Base-by-base conservation (phyloP, 2,113 vertebrate genomes). In the Peromyscus maniculatus region DNA sequence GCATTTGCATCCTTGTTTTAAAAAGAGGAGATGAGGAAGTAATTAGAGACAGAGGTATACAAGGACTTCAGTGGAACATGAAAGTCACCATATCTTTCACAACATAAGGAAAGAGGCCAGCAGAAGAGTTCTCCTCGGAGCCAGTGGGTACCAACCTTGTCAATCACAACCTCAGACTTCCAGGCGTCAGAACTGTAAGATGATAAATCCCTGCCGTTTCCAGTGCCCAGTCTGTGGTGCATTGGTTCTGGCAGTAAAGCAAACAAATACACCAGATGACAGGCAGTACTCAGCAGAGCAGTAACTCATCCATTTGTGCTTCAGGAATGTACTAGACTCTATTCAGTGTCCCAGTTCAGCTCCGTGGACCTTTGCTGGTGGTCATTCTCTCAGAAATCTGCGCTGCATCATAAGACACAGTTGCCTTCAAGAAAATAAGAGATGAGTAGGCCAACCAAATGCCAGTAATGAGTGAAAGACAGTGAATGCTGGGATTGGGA, bases 61-160 rank as follows among this genome's bases (percentile, higher is more conserved):
- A 2, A 91, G 33, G 2, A 43, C 0, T 3, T 15, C 39, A 33
- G 0, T 5, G 7, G 24, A 10, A 39, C 64, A 36, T 8, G 55
- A 64, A 77, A 39, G 24, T 39, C 26, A 62, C 43, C 2, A 1
- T 43, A 64, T 6, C 52, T 7, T 19, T 15, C 12, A 43, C 31
- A 43, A 64, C 3, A 21, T n/a, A 62, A 21, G 7, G 28, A 10
- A 49, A 21, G 21, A 39, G 31, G 22, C 2, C 64, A 55, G 36
- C 7, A 64, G 36, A 36, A 2, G 5, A 28, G 22, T 3, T 5
- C 52, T 55, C 10, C 64, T 72, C 43, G 5, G 12, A 8, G 43
- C 4, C 55, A 7, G n/a, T 66, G 33, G 4, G 11, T 16, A 46
- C 15, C 7, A 62, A 3, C n/a, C 12, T 26, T 59, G 16, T 26